Evolutionary conservation across 2,113 vertebrate species (phyloP).

Genomic region (Glaucidium brasilianum): DNA sequence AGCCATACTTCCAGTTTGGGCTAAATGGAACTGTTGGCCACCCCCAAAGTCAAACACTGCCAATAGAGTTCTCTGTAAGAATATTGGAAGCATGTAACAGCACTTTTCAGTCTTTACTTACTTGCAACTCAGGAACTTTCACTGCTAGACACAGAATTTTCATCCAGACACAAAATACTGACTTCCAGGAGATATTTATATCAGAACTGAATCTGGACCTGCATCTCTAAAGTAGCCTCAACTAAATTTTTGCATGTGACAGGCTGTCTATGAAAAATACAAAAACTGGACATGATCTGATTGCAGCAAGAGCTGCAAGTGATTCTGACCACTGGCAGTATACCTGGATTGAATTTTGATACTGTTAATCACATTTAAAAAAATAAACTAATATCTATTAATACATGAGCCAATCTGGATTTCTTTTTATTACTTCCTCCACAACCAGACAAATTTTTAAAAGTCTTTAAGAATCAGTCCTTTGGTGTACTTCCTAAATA

Average conservation of each 20-base stretch:
- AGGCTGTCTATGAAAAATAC: background rate
- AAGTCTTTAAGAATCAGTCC: background rate
- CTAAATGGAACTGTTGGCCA: background rate
- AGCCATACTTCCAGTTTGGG: fast-evolving
- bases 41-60: background rate
- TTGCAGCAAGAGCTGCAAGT: background rate
- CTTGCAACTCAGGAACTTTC: background rate
- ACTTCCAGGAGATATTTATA: background rate
- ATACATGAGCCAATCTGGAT: background rate
- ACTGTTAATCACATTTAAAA: background rate
- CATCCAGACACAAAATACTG: background rate
- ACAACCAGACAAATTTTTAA: background rate
- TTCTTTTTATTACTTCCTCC: background rate
- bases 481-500: background rate
- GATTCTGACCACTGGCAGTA: background rate
- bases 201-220: background rate
- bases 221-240: background rate
- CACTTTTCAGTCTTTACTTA: background rate
- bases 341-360: background rate
- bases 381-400: background rate
- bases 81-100: background rate
- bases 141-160: background rate
- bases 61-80: background rate
- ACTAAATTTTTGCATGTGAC: background rate
- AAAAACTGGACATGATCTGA: background rate